phyloP scores from a whole-genome alignment of 2,888 invertebrate genomes.

The Zelleria hepariella region DNA sequence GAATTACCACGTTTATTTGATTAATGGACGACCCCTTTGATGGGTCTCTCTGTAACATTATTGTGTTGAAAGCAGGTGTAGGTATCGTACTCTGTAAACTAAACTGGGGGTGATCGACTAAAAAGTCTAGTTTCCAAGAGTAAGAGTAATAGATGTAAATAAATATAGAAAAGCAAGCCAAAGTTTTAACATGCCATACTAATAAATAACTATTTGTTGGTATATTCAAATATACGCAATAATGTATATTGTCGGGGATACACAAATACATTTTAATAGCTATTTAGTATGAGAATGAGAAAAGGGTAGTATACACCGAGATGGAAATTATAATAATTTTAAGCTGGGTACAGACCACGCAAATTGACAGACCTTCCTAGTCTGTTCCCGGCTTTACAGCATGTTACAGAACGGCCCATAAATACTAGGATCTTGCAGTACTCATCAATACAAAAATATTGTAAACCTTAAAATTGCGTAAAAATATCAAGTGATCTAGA shows the following conservation, averaged over 20 bases:
- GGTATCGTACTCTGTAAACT: background rate
- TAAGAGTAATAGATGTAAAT: background rate
- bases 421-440: background rate
- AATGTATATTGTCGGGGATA: slow-evolving; percentile 17
- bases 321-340: slow-evolving; percentile 1
- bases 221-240: slow-evolving; percentile 1
- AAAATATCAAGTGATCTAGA: too few species aligned
- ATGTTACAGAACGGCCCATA: background rate
- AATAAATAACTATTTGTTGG: slow-evolving; percentile 6
- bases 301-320: slow-evolving; percentile 3
- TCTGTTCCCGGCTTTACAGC: background rate
- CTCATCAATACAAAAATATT: background rate
- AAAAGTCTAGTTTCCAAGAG: background rate
- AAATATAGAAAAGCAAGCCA: slow-evolving; percentile 5
- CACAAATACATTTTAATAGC: slow-evolving; percentile 33
- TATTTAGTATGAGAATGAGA: slow-evolving; percentile 32
- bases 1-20: too few species aligned
- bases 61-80: background rate
- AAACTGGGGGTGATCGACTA: background rate
- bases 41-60: background rate
- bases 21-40: background rate
- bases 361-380: too few species aligned
- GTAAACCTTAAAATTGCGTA: background rate
- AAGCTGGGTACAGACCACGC: slow-evolving; percentile 4
- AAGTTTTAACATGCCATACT: slow-evolving; percentile 5